Base-by-base conservation (phyloP, 2,888 invertebrate species). In the Ganaspis brasiliensis region DNA sequence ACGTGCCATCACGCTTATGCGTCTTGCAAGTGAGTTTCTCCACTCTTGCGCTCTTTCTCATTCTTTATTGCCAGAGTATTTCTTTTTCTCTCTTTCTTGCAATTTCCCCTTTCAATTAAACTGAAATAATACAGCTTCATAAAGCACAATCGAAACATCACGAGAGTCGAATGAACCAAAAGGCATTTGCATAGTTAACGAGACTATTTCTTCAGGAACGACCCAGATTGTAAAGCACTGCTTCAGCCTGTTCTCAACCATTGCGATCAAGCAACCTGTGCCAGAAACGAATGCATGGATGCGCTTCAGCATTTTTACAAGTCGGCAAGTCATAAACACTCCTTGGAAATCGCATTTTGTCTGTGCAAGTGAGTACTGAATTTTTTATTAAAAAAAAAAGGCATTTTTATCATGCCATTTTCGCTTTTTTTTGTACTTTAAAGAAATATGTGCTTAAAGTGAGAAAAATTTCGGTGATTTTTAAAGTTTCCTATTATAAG, bases 271-370 rank as follows among this genome's bases (percentile, higher is more conserved):
- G 93, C 94, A 84, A 93, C 95, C 83, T 98, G 97, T 92, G 96
- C 96, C 90, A 93, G 97, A 81, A 96, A 96, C 89, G 96, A 96
- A 78, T 98, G 98, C 92, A 97, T 97, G 97, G 94, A 95, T 81
- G 96, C 97, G 72, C 92, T 98, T 86, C 95, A 97, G 90, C 95
- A 95, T 75, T 97, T 98, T 92, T 98, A 97, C 92, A 94, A 96
- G 91, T 95, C 95, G 87, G 95, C 95, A 21, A 95, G 95, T 75
- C 95, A 96, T 83, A 95, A 95, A 85, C 96, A 97, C 94, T 97
- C 96, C 89, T 94, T 97, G 82, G 97, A 97, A 92, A 96, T 97
- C 86, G 98, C 97, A 84, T 97, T 97, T 92, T 98, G 98, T 91
- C 94, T 97, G 79, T 98, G 98, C 97, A 97, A 96, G 97, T 97